These are phyloP conservation scores for Papilio polytes DNA, from an alignment of 1,140 invertebrate genomes.

Conservation along the genomic window DNA sequence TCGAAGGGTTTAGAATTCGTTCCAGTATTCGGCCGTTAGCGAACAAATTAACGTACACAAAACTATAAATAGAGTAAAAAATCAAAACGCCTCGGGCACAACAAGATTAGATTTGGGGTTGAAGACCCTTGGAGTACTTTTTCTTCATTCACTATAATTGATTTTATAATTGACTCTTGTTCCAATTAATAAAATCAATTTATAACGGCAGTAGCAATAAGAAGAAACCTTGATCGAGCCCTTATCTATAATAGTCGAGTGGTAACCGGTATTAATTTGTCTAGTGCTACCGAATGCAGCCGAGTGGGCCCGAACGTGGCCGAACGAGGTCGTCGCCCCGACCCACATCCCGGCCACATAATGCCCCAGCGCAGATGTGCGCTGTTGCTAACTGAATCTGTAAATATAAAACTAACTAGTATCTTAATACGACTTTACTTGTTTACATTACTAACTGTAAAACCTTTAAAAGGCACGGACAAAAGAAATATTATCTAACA, in stretches of 20 bases:
- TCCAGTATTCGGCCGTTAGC: too few relatives aligned
- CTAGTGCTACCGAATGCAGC: neutral
- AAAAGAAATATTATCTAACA: neutral
- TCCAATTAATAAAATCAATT: conserved; percentile 6
- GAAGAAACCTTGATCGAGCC: conserved; percentile 34
- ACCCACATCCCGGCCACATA: conserved; percentile 18
- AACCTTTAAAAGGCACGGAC: neutral
- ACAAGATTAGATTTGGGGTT: conserved; percentile 12
- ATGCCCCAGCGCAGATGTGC: conserved; percentile 29
- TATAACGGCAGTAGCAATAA: conserved; percentile 18
- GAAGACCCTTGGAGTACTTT: conserved; percentile 17
- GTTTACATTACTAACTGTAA: neutral
- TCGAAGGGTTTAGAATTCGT: too few relatives aligned
- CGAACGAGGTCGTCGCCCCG: conserved; percentile 18
- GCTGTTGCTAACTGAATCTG: conserved; percentile 32
- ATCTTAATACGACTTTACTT: neutral
- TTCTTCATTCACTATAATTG: conserved; percentile 15
- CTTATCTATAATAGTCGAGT: conserved; percentile 21
- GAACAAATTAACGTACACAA: conserved; percentile 22
- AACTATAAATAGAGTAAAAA: conserved; percentile 14
- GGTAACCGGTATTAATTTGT: conserved; percentile 19
- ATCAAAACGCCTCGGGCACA: neutral
- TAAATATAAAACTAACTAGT: conserved; percentile 28
- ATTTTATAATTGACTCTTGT: conserved; percentile 29
- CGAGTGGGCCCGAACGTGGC: neutral